Percentiles rank a stretch among this genome's conserved stretches.
These are phyloP conservation scores for Trachops cirrhosus DNA, from an alignment of 2,797 vertebrate genomes.

Conservation along the genomic window DNA sequence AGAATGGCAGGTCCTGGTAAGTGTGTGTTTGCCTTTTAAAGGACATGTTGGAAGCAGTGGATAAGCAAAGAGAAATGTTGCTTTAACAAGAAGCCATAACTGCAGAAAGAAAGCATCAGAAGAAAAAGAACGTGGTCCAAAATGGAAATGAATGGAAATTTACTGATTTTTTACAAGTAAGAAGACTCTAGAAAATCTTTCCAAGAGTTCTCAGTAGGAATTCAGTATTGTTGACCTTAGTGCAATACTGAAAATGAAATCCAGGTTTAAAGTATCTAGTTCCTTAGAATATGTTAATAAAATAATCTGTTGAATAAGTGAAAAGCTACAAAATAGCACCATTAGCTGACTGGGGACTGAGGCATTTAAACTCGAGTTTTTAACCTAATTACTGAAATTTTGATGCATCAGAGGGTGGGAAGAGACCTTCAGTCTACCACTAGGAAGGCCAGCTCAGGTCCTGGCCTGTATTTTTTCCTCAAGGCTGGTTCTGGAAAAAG, in stretches of 20 bases:
- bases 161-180: neutral
- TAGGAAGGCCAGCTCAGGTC: neutral
- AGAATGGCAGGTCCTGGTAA: neutral
- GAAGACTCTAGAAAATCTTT: neutral
- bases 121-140: neutral
- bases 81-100: constrained; percentile 16
- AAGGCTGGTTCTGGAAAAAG: neutral
- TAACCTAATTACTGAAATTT: constrained; percentile 14
- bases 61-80: neutral
- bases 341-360: neutral
- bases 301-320: neutral
- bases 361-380: neutral
- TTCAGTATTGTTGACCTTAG: neutral
- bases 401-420: neutral
- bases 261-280: neutral
- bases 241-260: constrained; percentile 39
- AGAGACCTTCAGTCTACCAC: neutral
- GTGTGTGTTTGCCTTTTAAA: neutral
- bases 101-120: neutral
- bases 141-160: constrained; percentile 45
- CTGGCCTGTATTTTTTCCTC: neutral
- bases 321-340: neutral
- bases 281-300: constrained; percentile 10
- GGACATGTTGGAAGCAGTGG: neutral
- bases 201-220: neutral